Base-by-base conservation (phyloP, 2,888 invertebrate genomes). In the Apodemia duryi region DNA sequence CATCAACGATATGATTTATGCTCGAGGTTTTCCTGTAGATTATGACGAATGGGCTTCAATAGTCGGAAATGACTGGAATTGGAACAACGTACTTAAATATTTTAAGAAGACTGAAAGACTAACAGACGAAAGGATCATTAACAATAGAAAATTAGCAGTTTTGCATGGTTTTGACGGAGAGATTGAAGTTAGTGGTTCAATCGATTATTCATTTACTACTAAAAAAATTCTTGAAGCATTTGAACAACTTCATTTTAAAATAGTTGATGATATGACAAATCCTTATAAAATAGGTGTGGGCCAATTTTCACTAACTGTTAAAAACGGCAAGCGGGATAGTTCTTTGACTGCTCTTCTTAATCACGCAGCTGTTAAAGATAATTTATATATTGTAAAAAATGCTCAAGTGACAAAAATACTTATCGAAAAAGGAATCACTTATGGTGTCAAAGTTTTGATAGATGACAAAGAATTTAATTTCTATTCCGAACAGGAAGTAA, bases 1-100 rank as follows among this genome's bases (percentile, higher is more conserved):
- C 38, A 71, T 88, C 66, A 88, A 87, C 67, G 85, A 85, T 74
- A 88, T 89, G 88, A 77, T 90, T 10, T 89, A 90, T 72, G 73
- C 88, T 2, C 76, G 90, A 5, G 90, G 90, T 0, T 82, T 80
- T 68, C 88, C 88, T 11, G 70, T 68, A 0, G 90, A 91, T 73
- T 91, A 85, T 72, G 73, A 85, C 6, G 85, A 86, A 63, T 91
- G 89, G 90, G 85, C 83, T 0, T 29, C 68, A 3, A 66, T 77
- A 11, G 73, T 73, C 2, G 85, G 86, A 0, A 70, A 75, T 1
- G 69, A 74, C 0, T 90, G 89, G 89, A 74, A 70, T 64, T 90
- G 89, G 89, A 68, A 73, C 0, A 77, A 78, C 7, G 86, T 88
- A 0, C 73, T 90, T 0, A 69, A 78, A 1, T 87, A 82, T 70